phyloP scores from a whole-genome alignment of 1,140 invertebrate species.

The Rhynchophorus ferrugineus region DNA sequence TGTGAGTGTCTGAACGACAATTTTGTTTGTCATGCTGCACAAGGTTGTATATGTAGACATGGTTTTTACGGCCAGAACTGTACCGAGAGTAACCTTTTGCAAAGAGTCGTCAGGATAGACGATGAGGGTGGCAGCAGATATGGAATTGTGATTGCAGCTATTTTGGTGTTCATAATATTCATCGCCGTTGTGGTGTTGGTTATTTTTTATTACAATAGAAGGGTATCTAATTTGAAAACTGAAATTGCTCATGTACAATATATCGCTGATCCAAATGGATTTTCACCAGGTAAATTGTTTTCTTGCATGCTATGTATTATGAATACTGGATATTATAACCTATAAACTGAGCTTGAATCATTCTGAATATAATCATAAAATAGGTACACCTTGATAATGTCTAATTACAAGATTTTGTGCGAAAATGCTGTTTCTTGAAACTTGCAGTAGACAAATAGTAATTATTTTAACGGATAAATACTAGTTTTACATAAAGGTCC shows the following conservation, averaged over 20 bases:
- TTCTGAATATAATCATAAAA: no score
- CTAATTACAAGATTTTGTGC: no score
- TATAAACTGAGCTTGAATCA: no score
- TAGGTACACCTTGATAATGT: no score
- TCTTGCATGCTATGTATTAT: no score
- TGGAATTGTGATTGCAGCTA: constrained; percentile 49
- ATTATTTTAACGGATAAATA: no score
- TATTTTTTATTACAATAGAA: constrained; percentile 67
- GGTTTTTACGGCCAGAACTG: constrained; percentile 63
- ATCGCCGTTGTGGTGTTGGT: constrained; percentile 52
- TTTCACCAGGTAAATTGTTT: constrained; percentile 39
- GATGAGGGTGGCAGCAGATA: constrained; percentile 15
- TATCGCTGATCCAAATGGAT: constrained; percentile 61
- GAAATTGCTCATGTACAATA: constrained; percentile 85
- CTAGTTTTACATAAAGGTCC: no score
- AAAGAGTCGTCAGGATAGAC: constrained; percentile 13
- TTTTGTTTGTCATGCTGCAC: constrained; percentile 71
- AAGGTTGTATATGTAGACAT: constrained; percentile 73
- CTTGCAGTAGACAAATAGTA: no score
- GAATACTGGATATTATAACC: constrained; percentile 1
- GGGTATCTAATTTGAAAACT: constrained; percentile 71
- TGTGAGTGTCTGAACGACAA: constrained; percentile 70
- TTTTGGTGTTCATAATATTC: constrained; percentile 62
- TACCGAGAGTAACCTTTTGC: constrained; percentile 38
- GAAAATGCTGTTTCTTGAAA: no score